phyloP scores from a whole-genome alignment of 2,797 vertebrate species.

The Mus caroli region DNA sequence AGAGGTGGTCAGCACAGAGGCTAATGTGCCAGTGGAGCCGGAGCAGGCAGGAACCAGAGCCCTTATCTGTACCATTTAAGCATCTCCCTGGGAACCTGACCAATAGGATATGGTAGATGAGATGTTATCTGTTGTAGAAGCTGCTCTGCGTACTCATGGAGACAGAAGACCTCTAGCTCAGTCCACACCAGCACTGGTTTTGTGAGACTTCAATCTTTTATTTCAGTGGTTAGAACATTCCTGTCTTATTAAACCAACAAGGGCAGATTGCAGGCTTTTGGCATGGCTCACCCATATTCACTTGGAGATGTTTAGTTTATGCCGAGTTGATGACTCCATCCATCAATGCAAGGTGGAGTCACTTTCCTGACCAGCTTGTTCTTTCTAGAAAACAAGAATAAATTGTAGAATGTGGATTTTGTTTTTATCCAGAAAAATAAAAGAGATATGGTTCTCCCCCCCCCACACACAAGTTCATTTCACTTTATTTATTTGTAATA shows the following conservation, averaged over 20 bases:
- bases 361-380: background rate
- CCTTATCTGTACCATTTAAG: background rate
- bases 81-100: background rate
- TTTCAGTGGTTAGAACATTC: background rate
- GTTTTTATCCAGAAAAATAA: background rate
- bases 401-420: background rate
- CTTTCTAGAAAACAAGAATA: background rate
- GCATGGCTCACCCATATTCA: background rate
- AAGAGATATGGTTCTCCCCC: background rate
- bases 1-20: background rate
- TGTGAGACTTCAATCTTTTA: background rate
- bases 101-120: background rate
- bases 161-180: background rate
- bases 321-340: background rate
- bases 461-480: background rate
- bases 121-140: background rate
- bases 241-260: background rate
- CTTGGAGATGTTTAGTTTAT: background rate
- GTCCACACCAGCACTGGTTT: background rate
- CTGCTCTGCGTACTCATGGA: background rate
- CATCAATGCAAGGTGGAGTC: background rate
- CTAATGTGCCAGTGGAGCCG: background rate
- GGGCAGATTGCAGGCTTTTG: background rate
- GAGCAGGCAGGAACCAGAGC: background rate
- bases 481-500: background rate